Evolutionary conservation across 2,888 invertebrate genomes (phyloP).

Genomic region (Polymixis flavicincta): DNA sequence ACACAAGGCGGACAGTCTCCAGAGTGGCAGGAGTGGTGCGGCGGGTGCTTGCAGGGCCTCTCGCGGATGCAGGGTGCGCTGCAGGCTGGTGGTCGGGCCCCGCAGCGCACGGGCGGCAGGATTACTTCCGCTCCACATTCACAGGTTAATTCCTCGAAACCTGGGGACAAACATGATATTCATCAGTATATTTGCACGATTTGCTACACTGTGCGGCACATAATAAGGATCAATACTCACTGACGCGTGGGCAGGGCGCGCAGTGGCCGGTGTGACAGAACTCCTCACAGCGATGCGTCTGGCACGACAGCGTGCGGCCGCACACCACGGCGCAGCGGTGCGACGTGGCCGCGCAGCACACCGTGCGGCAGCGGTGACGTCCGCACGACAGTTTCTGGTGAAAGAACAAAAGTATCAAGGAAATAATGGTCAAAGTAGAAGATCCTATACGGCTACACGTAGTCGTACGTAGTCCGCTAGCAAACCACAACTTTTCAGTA

Average conservation of each 20-base stretch:
- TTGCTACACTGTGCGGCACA: not conserved
- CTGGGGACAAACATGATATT: constrained; percentile 63
- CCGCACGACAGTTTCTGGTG: constrained; percentile 94
- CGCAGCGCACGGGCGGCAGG: constrained; percentile 98
- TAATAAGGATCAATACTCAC: constrained; percentile 84
- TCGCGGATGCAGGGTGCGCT: constrained; percentile 93
- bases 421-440: not conserved
- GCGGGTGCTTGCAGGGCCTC: constrained; percentile 95
- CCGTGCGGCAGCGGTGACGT: constrained; percentile 97
- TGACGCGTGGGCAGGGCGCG: constrained; percentile 94
- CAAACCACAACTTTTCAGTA: too few relatives aligned
- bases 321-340: constrained; percentile 97
- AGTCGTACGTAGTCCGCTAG: too few relatives aligned
- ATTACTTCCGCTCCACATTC: constrained; percentile 96
- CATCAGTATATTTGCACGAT: not conserved
- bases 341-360: constrained; percentile 96
- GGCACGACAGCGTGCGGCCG: constrained; percentile 95
- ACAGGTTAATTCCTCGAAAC: constrained; percentile 97
- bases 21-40: constrained; percentile 96
- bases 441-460: not conserved
- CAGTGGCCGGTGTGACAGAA: constrained; percentile 97
- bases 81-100: constrained; percentile 96
- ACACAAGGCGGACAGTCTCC: constrained; percentile 91
- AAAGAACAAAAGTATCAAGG: not conserved
- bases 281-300: constrained; percentile 96